Conservation (phyloP, 2,113 vertebrate species). For the Empidonax traillii region DNA sequence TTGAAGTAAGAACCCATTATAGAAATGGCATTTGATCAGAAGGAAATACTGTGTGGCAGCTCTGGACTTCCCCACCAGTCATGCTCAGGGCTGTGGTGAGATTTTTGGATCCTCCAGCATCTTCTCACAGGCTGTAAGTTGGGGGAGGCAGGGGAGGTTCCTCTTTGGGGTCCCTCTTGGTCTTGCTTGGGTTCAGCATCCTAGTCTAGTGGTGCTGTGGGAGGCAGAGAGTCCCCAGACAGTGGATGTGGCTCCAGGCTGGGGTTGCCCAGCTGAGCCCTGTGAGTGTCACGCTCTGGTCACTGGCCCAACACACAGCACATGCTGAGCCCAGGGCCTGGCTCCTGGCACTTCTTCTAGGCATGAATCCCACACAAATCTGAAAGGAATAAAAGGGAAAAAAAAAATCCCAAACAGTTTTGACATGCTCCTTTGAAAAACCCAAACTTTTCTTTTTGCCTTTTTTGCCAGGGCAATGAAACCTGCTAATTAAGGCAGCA, state of each 20-base stretch:
- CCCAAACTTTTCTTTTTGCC: not conserved
- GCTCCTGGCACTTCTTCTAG: not conserved
- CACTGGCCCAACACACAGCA: too few relatives aligned
- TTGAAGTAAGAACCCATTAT: not conserved
- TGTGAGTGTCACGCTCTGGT: not conserved
- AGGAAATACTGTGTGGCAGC: not conserved
- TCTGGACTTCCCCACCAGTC: not conserved
- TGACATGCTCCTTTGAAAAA: not conserved
- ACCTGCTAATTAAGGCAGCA: not conserved
- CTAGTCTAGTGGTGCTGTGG: fast-evolving
- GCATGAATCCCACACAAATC: not conserved
- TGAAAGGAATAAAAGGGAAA: not conserved
- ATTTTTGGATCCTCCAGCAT: not conserved
- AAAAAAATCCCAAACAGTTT: not conserved
- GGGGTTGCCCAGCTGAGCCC: not conserved
- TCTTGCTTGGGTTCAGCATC: fast-evolving
- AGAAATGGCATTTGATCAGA: not conserved
- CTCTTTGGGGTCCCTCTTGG: not conserved
- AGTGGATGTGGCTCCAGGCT: not conserved
- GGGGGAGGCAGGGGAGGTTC: not conserved
- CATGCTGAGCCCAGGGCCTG: fast-evolving
- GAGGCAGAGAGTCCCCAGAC: not conserved
- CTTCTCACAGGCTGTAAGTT: not conserved
- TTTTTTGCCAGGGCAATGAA: not conserved
- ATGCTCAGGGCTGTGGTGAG: not conserved